Conservation (phyloP, 2,797 vertebrate genomes). For the Sebastes itinus region DNA sequence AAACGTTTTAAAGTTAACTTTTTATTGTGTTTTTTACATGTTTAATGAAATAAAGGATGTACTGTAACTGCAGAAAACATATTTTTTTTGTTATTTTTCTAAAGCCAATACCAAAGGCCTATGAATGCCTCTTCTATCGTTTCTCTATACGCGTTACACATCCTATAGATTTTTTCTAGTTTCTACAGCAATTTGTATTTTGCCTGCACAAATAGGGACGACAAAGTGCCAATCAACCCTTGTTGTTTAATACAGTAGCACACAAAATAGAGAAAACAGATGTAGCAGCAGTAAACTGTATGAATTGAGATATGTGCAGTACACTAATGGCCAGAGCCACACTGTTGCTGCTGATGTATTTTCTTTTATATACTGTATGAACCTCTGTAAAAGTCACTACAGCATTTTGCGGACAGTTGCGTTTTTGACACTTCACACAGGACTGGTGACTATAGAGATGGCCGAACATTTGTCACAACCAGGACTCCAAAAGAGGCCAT, state of each 20-base stretch:
- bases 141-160: background rate
- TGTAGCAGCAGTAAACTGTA: background rate
- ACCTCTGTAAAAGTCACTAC: background rate
- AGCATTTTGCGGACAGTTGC: background rate
- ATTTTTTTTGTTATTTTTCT: too few relatives aligned
- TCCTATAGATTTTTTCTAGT: background rate
- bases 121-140: background rate
- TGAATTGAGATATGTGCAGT: background rate
- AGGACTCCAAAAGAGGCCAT: slow-evolving; percentile 70
- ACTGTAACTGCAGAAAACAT: background rate
- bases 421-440: slow-evolving; percentile 35
- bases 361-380: background rate
- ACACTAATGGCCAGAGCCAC: background rate
- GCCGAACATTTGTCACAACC: slow-evolving; percentile 51
- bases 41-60: too few relatives aligned
- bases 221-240: too few relatives aligned
- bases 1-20: too few relatives aligned
- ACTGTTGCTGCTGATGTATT: background rate
- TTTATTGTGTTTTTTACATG: too few relatives aligned
- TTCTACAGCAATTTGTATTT: too few relatives aligned
- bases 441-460: slow-evolving; percentile 51
- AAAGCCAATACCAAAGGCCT: background rate
- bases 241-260: background rate
- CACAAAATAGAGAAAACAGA: background rate
- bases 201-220: too few relatives aligned